A percentile compares a stretch with the other conserved stretches of the same genome.
Evolutionary conservation across 2,797 vertebrate species (phyloP).

Genomic region (Tolypeutes matacus): DNA sequence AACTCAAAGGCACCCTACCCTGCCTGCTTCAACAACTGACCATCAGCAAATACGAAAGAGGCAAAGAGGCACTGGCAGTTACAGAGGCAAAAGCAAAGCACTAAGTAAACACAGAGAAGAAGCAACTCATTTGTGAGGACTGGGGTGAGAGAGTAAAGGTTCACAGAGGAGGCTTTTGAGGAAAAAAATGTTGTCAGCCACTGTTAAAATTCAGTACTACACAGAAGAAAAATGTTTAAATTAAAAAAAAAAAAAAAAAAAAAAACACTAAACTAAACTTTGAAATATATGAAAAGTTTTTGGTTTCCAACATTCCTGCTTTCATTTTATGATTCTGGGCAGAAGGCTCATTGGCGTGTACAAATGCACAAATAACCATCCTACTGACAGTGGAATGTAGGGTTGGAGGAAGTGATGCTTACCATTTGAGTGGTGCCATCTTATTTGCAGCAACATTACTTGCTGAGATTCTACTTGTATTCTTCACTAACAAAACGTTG

Average conservation of each 20-base stretch:
- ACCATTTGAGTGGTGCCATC: background rate
- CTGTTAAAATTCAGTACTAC: conserved; percentile 40
- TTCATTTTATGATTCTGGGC: conserved; percentile 59
- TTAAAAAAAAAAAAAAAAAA: conserved; percentile 66
- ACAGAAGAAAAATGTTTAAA: background rate
- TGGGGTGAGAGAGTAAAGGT: background rate
- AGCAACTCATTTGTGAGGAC: background rate
- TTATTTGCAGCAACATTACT: background rate
- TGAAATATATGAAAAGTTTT: conserved; percentile 54
- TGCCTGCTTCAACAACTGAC: conserved; percentile 14
- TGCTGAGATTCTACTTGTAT: background rate
- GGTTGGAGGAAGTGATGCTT: background rate
- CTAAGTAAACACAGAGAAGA: background rate
- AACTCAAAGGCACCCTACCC: background rate
- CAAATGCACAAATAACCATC: conserved; percentile 25
- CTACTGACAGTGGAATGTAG: conserved; percentile 25
- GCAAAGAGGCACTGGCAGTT: background rate
- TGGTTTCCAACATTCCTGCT: conserved; percentile 67
- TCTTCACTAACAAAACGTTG: conserved; percentile 12
- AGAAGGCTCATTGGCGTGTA: conserved; percentile 46
- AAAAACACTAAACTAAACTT: too few species aligned
- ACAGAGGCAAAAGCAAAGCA: background rate
- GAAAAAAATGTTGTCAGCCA: background rate
- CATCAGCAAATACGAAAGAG: background rate
- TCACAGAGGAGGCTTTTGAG: background rate